These are phyloP conservation scores for Trachurus trachurus DNA, from an alignment of 2,797 vertebrate genomes.

Conservation along the genomic window DNA sequence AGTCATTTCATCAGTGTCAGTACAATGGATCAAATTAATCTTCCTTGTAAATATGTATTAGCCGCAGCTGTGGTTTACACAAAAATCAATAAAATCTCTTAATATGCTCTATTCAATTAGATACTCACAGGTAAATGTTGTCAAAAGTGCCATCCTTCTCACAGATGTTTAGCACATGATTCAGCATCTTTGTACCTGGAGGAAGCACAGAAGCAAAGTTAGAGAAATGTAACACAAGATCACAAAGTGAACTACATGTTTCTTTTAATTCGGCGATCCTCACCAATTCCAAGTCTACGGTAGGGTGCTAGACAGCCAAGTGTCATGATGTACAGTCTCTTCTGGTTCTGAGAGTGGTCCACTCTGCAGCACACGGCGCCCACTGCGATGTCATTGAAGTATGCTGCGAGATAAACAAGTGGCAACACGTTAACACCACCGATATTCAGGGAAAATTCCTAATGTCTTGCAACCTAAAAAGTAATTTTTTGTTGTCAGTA, in stretches of 20 bases:
- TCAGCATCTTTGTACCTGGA: constrained; percentile 99
- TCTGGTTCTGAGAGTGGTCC: constrained; percentile 99
- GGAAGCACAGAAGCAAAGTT: constrained; percentile 18
- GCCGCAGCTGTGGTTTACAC: background rate
- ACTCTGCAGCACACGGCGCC: constrained; percentile 99
- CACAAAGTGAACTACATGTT: background rate
- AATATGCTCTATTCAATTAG: background rate
- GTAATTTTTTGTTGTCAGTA: background rate
- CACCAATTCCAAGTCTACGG: constrained; percentile 99
- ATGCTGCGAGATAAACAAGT: constrained; percentile 86
- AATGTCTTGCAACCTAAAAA: background rate
- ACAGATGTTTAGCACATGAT: constrained; percentile 99
- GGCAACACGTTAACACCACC: background rate
- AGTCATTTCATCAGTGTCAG: no score
- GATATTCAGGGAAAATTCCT: background rate
- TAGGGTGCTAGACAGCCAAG: constrained; percentile 98
- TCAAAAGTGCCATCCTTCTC: constrained; percentile 99
- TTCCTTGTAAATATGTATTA: background rate
- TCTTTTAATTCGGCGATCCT: constrained; percentile 32
- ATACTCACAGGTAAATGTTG: constrained; percentile 99
- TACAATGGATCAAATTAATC: background rate
- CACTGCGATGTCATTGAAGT: constrained; percentile 99
- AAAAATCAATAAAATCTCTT: background rate
- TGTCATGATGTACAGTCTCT: constrained; percentile 99
- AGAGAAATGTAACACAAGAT: constrained; percentile 13